Evolutionary conservation across 2,888 invertebrate species (phyloP).

Genomic region (Abrostola tripartita): DNA sequence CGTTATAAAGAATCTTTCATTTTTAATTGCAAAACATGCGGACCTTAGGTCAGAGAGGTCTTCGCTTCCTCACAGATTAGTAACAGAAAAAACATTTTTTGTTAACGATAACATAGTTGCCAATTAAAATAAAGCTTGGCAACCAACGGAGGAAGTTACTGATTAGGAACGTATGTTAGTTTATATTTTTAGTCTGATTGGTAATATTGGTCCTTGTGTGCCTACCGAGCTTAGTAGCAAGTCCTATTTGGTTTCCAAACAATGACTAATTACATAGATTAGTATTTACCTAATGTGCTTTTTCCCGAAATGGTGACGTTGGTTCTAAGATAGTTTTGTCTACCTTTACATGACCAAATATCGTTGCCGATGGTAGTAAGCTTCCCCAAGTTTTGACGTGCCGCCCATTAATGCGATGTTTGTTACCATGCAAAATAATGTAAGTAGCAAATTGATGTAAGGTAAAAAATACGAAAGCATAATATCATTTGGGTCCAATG

Average conservation of each 20-base stretch:
- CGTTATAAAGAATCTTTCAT: constrained; percentile 74
- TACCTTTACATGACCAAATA: too few species aligned
- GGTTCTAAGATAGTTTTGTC: too few species aligned
- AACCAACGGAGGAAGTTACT: constrained; percentile 62
- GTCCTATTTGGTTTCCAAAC: constrained; percentile 11
- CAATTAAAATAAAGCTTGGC: constrained; percentile 70
- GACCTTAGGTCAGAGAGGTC: constrained; percentile 72
- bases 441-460: too few species aligned
- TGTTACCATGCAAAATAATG: too few species aligned
- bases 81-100: constrained; percentile 63
- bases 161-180: constrained; percentile 55
- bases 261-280: too few species aligned
- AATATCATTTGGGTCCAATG: too few species aligned
- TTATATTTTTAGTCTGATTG: constrained; percentile 49
- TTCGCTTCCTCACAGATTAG: constrained; percentile 79
- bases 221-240: constrained; percentile 12
- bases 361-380: too few species aligned
- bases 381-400: too few species aligned
- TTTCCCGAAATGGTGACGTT: too few species aligned
- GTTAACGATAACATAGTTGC: constrained; percentile 76
- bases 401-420: too few species aligned
- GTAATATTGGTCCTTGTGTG: constrained; percentile 15
- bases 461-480: too few species aligned
- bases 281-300: too few species aligned
- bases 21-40: constrained; percentile 71